These are phyloP conservation scores for Stenodera caucasica DNA, from an alignment of 2,888 invertebrate species.

Conservation along the genomic window DNA sequence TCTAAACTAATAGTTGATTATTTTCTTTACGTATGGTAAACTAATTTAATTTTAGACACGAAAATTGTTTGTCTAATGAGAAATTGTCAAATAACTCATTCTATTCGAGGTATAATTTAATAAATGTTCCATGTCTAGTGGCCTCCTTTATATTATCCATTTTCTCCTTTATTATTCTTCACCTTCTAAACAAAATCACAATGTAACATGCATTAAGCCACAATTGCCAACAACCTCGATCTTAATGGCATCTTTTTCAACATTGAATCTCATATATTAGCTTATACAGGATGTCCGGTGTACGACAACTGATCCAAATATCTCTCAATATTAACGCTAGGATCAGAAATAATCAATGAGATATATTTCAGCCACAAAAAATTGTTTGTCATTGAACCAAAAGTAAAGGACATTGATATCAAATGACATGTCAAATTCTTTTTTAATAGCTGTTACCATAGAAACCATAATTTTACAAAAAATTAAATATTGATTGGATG, in stretches of 20 bases:
- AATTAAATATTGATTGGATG: too few relatives aligned
- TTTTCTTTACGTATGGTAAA: not conserved
- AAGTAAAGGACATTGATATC: too few relatives aligned
- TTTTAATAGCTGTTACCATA: too few relatives aligned
- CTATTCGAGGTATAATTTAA: not conserved
- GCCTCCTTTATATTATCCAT: not conserved
- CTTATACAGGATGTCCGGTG: too few relatives aligned
- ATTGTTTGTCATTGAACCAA: too few relatives aligned
- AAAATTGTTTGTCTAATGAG: not conserved
- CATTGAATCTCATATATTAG: not conserved
- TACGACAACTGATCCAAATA: too few relatives aligned
- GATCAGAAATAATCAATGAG: too few relatives aligned
- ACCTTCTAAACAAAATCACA: not conserved
- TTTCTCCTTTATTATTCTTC: not conserved
- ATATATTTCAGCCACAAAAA: too few relatives aligned
- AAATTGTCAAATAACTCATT: not conserved
- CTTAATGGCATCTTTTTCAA: not conserved
- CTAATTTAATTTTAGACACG: not conserved
- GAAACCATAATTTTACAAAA: too few relatives aligned
- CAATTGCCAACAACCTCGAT: not conserved
- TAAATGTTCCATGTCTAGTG: not conserved
- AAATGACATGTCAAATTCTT: too few relatives aligned
- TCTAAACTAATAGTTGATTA: not conserved
- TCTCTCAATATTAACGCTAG: too few relatives aligned
- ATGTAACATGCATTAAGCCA: not conserved